Percentiles rank a stretch among this genome's conserved stretches.
These are phyloP conservation scores for Strix aluco DNA, from an alignment of 2,113 vertebrate genomes.

Conservation along the genomic window DNA sequence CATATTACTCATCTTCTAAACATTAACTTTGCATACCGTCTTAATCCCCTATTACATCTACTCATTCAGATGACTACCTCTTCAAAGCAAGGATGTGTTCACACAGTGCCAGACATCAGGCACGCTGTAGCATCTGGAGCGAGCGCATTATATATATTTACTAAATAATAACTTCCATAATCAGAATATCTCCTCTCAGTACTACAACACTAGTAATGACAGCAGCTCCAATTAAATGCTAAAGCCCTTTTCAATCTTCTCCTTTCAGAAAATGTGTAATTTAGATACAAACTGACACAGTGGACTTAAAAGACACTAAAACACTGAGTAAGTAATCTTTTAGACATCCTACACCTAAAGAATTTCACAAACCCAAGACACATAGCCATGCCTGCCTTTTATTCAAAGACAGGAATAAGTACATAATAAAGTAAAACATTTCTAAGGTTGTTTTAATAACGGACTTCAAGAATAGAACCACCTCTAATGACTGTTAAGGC, in stretches of 20 bases:
- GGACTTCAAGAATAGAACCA: background rate
- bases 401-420: background rate
- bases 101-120: background rate
- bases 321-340: background rate
- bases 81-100: background rate
- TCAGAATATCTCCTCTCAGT: background rate
- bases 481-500: background rate
- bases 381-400: background rate
- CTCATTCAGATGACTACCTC: background rate
- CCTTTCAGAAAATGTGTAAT: background rate
- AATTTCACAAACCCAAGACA: background rate
- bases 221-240: background rate
- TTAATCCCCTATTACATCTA: background rate
- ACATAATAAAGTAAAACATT: background rate
- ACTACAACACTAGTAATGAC: background rate
- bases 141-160: background rate
- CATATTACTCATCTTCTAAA: background rate
- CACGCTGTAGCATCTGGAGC: background rate
- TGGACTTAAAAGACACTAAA: background rate
- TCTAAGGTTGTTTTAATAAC: background rate
- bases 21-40: background rate
- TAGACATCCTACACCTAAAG: background rate
- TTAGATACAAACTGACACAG: background rate
- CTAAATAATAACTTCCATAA: background rate
- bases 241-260: background rate